Evolutionary conservation across 2,113 vertebrate species (phyloP).

Genomic region (Myrmecophaga tridactyla): DNA sequence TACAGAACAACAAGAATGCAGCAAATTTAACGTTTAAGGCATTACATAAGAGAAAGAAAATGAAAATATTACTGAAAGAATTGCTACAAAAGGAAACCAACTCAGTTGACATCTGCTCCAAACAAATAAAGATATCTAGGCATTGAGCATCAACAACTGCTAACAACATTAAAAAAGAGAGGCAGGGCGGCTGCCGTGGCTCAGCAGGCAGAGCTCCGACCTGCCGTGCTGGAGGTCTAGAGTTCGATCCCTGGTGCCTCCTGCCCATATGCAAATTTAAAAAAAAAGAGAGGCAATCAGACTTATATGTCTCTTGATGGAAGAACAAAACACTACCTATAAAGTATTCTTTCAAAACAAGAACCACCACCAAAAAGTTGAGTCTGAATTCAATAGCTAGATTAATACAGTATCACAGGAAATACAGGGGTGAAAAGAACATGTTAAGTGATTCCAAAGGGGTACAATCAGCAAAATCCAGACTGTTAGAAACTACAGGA

Average conservation of each 20-base stretch:
- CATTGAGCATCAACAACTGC: neutral
- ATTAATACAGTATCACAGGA: neutral
- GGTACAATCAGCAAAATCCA: neutral
- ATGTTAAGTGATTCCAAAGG: neutral
- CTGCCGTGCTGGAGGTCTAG: too few relatives aligned
- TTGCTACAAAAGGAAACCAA: constrained; percentile 43
- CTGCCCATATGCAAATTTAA: too few relatives aligned
- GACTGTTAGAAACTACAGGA: neutral
- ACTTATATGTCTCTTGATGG: neutral
- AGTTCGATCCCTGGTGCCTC: too few relatives aligned
- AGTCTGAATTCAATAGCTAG: constrained; percentile 12
- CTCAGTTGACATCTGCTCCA: neutral
- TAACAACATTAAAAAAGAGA: neutral
- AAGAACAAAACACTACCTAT: neutral
- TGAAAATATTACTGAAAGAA: neutral
- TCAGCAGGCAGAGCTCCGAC: too few relatives aligned
- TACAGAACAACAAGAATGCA: constrained; percentile 74
- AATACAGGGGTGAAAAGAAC: neutral
- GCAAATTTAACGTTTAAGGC: constrained; percentile 13
- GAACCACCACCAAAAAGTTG: neutral
- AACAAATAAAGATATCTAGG: neutral
- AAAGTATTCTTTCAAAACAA: neutral
- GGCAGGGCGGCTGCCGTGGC: too few relatives aligned
- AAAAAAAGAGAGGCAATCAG: neutral
- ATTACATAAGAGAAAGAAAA: constrained; percentile 11